Evolutionary conservation across 2,797 vertebrate genomes (phyloP).

Genomic region (Urosaurus nigricauda): DNA sequence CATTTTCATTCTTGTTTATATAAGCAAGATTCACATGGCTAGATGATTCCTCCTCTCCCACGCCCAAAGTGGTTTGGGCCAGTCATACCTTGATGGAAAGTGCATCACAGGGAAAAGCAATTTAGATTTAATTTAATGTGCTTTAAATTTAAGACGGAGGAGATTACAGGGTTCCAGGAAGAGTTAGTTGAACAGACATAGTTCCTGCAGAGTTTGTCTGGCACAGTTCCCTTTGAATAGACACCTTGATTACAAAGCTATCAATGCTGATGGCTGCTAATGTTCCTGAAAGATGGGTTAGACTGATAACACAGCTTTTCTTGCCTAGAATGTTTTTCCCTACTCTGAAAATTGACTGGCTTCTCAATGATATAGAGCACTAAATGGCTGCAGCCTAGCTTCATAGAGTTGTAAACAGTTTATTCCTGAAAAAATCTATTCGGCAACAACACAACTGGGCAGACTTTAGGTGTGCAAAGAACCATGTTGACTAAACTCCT

Average conservation of each 20-base stretch:
- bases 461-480: not conserved
- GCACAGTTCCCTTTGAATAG: not conserved
- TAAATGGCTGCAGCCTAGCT: not conserved
- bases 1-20: not conserved
- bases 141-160: not conserved
- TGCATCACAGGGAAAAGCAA: not conserved
- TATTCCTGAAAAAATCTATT: not conserved
- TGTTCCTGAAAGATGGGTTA: constrained; percentile 4
- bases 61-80: not conserved
- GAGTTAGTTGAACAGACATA: not conserved
- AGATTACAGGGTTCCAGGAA: not conserved
- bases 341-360: not conserved
- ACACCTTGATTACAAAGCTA: constrained; percentile 13
- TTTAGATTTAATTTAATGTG: not conserved
- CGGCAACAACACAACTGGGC: not conserved
- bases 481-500: not conserved
- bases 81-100: not conserved
- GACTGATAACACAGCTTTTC: constrained; percentile 3
- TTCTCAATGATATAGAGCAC: not conserved
- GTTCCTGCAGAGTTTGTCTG: constrained; percentile 22
- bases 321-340: not conserved
- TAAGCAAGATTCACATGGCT: not conserved
- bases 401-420: not conserved
- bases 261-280: not conserved
- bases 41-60: not conserved